Conservation (phyloP, 2,888 invertebrate genomes). For the Xanthia icteritia region DNA sequence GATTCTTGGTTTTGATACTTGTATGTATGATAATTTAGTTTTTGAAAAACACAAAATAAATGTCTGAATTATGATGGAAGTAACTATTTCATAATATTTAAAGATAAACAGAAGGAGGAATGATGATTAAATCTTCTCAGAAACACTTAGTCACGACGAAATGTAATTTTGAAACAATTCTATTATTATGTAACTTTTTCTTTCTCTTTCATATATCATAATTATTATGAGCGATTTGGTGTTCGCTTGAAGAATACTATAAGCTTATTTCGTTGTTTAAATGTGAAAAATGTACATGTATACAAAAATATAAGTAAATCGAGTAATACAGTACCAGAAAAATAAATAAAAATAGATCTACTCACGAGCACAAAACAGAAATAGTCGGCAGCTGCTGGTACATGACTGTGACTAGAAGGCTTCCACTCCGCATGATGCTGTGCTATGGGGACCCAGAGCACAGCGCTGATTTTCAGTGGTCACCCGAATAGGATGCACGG, state of each 20-base stretch:
- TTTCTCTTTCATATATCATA: not conserved
- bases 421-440: too few relatives aligned
- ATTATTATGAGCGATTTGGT: not conserved
- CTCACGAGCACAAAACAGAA: too few relatives aligned
- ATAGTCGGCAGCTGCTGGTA: too few relatives aligned
- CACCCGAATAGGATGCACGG: too few relatives aligned
- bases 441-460: too few relatives aligned
- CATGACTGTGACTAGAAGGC: too few relatives aligned
- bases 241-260: not conserved
- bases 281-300: too few relatives aligned
- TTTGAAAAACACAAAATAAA: not conserved
- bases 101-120: not conserved
- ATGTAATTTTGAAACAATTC: not conserved
- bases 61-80: not conserved
- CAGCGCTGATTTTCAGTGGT: too few relatives aligned
- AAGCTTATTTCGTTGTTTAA: not conserved
- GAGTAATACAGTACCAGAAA: too few relatives aligned
- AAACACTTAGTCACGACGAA: not conserved
- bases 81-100: not conserved
- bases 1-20: constrained; percentile 68
- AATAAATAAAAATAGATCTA: too few relatives aligned
- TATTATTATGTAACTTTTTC: not conserved
- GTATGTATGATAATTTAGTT: constrained; percentile 12
- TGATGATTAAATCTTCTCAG: not conserved
- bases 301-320: too few relatives aligned